Evolutionary conservation across 2,797 vertebrate species (phyloP).

Genomic region (Salarias fasciatus): DNA sequence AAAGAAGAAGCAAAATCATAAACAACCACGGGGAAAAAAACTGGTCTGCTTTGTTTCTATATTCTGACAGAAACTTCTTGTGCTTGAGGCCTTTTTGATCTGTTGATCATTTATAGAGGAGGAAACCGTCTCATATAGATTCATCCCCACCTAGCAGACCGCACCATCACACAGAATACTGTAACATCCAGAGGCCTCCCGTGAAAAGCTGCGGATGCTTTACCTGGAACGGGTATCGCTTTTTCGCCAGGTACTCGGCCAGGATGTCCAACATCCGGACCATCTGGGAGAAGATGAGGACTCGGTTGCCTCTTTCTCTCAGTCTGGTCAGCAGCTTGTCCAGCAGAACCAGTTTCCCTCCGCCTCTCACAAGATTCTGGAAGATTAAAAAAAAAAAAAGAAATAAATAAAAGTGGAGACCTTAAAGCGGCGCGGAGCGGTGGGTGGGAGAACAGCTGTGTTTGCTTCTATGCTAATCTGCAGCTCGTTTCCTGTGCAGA

Average conservation of each 20-base stretch:
- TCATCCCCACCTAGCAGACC: neutral
- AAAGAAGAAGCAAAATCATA: too few species aligned
- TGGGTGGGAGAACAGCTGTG: too few species aligned
- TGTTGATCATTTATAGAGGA: neutral
- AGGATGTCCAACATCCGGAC: conserved; percentile 99
- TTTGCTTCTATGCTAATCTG: conserved; percentile 16
- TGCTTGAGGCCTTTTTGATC: neutral
- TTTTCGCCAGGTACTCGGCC: conserved; percentile 94
- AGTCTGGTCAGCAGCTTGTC: conserved; percentile 96
- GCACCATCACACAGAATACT: neutral
- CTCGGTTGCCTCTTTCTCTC: conserved; percentile 93
- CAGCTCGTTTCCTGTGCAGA: conserved; percentile 11
- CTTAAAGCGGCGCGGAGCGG: neutral
- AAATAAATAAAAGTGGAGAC: neutral
- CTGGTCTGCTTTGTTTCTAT: too few species aligned
- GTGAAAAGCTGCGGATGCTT: neutral
- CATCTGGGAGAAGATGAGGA: conserved; percentile 99
- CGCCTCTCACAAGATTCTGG: conserved; percentile 87
- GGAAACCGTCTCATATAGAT: neutral
- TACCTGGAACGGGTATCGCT: conserved; percentile 97
- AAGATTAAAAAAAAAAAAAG: neutral
- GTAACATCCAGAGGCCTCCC: neutral
- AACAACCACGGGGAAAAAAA: too few species aligned
- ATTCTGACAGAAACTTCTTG: too few species aligned
- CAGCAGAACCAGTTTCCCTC: conserved; percentile 96